Evolutionary conservation across 2,888 invertebrate genomes (phyloP), one percentile per base, ranked within the genome.

Genomic region (Suillia variegata): DNA sequence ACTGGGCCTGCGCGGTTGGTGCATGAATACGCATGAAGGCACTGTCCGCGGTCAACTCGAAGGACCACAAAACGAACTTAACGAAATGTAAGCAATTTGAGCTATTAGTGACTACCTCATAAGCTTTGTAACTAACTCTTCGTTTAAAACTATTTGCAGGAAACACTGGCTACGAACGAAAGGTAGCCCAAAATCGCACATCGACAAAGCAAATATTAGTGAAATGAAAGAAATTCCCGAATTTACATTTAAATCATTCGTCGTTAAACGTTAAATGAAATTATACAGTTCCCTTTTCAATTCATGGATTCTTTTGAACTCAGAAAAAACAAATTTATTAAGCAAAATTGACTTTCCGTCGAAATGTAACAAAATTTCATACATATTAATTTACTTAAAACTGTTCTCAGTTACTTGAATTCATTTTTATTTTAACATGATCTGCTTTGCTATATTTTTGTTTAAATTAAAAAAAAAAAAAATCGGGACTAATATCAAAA

Each of bases 141-240:
- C 3, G 24, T 13, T 24, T 31, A 15, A 5, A 65, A 26, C 38
- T 47, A 13, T 48, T 72, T 67, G 22, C 61, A 81, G 79, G 79
- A 76, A 76, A 59, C 26, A 70, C 22, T 80, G 79, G 79, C 62
- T 93, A 54, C 83, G 85, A 70, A 83, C 81, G n/a, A 87, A 84
- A 10, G 93, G 93, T 53, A 93, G 92, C 78, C 92, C 92, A 0
- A 84, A 85, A 67, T 91, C 91, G 18, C 83, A 81, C 64, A 92
- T 93, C 68, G 89, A 90, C 1, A 89, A 87, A 75, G 87, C 87
- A 0, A 87, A 87, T 63, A 93, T 93, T 78, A 84, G 83, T 21
- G 88, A 90, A 72, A 85, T 86, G 65, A 85, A 84, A 66, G 83
- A 85, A 62, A 86, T 92, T 21, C 53, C 76, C 0, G 78, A 84